Evolutionary conservation across 1,140 invertebrate species (phyloP).

Genomic region (Sinonovacula constricta): DNA sequence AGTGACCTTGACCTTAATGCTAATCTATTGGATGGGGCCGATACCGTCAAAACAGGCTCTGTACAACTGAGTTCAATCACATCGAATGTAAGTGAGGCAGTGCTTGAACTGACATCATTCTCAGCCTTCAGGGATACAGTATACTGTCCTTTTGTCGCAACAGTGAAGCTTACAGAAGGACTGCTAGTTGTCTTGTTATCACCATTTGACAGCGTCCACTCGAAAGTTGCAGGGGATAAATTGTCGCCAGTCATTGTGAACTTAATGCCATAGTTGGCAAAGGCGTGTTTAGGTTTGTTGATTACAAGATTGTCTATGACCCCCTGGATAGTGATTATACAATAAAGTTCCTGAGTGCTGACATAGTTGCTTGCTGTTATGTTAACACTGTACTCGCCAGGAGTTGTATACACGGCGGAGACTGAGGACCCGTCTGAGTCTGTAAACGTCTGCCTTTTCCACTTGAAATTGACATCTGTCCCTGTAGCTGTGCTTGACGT

Average conservation of each 20-base stretch:
- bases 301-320: slow-evolving; percentile 47
- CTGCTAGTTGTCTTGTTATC: slow-evolving; percentile 26
- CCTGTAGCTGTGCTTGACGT: slow-evolving; percentile 46
- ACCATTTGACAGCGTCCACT: slow-evolving; percentile 57
- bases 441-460: slow-evolving; percentile 26
- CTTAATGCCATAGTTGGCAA: slow-evolving; percentile 52
- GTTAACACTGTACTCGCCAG: slow-evolving; percentile 54
- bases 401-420: slow-evolving; percentile 20
- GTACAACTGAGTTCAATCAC: slow-evolving; percentile 61
- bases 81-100: slow-evolving; percentile 43
- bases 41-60: slow-evolving; percentile 51
- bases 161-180: slow-evolving; percentile 43
- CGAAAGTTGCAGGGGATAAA: slow-evolving; percentile 55
- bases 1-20: slow-evolving; percentile 52
- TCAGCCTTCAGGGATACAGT: slow-evolving; percentile 47
- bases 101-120: slow-evolving; percentile 56
- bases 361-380: slow-evolving; percentile 60
- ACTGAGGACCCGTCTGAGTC: slow-evolving; percentile 12
- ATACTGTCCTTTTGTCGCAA: slow-evolving; percentile 51
- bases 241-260: slow-evolving; percentile 56
- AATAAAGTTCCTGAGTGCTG: slow-evolving; percentile 21
- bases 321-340: slow-evolving; percentile 52
- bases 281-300: slow-evolving; percentile 34
- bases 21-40: slow-evolving; percentile 40
- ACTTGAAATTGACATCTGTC: slow-evolving; percentile 53